Evolutionary conservation across 2,113 vertebrate species (phyloP).

Genomic region (Quiscalus mexicanus): DNA sequence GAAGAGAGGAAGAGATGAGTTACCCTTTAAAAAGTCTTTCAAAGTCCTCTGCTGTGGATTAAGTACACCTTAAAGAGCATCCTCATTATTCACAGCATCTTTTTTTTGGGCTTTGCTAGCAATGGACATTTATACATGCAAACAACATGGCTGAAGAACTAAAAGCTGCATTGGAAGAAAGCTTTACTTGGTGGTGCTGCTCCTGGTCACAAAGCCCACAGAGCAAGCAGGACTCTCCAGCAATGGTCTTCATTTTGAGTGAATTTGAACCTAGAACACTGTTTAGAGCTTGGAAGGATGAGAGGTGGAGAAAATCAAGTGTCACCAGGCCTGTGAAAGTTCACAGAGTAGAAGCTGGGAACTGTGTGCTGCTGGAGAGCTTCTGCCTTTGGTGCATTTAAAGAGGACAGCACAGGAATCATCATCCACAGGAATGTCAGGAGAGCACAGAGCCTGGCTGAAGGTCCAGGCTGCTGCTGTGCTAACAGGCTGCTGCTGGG

Average conservation of each 20-base stretch:
- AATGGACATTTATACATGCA: background rate
- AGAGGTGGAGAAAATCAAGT: background rate
- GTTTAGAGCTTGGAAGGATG: background rate
- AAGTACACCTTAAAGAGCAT: background rate
- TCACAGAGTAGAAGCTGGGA: background rate
- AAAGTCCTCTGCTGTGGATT: background rate
- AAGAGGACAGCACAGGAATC: background rate
- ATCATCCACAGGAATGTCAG: background rate
- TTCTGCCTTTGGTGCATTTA: background rate
- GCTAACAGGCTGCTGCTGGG: background rate
- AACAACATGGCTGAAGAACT: background rate
- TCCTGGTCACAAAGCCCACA: background rate
- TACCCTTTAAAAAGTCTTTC: background rate
- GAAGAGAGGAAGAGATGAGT: background rate
- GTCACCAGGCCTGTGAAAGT: background rate
- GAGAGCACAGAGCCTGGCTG: background rate
- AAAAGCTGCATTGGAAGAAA: background rate
- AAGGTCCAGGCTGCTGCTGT: background rate
- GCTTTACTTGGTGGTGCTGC: background rate
- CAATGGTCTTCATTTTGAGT: accelerated
- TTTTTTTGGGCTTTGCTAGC: background rate
- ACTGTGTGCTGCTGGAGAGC: background rate
- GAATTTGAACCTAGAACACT: background rate
- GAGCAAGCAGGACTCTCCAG: background rate
- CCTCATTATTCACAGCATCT: background rate